These are phyloP conservation scores for Heliconius himera DNA, from an alignment of 1,140 invertebrate species.

Conservation along the genomic window DNA sequence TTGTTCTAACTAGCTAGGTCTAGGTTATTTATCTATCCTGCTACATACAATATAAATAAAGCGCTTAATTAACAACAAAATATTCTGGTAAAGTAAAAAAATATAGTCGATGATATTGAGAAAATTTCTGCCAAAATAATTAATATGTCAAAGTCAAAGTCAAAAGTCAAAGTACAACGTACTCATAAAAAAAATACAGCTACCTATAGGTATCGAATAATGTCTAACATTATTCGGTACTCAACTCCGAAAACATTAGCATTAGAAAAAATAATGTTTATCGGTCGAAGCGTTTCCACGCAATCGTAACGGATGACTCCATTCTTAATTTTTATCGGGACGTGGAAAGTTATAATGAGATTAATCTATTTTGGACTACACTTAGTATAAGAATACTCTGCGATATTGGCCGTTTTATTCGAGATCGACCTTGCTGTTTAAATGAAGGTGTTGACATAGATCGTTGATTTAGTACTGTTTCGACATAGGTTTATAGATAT, in stretches of 20 bases:
- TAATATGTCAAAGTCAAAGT: too few species aligned
- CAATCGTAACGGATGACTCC: slow-evolving; percentile 68
- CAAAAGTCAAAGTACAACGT: too few species aligned
- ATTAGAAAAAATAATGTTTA: slow-evolving; percentile 18
- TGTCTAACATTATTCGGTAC: too few species aligned
- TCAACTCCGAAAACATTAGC: neutral
- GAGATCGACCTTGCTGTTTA: slow-evolving; percentile 67
- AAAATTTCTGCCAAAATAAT: too few species aligned
- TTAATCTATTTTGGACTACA: slow-evolving; percentile 69
- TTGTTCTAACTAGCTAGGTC: too few species aligned
- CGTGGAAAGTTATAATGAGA: slow-evolving; percentile 74
- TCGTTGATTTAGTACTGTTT: slow-evolving; percentile 68
- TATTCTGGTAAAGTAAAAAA: too few species aligned
- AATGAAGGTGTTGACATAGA: slow-evolving; percentile 78
- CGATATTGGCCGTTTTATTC: slow-evolving; percentile 56
- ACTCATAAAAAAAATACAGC: too few species aligned
- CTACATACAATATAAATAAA: too few species aligned
- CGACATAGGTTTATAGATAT: slow-evolving; percentile 34
- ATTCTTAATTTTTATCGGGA: slow-evolving; percentile 71
- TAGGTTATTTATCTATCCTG: too few species aligned
- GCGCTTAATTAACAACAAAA: too few species aligned
- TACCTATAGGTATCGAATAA: too few species aligned
- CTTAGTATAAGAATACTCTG: slow-evolving; percentile 70
- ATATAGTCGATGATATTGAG: too few species aligned
- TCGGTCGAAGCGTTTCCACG: slow-evolving; percentile 42